Conservation (phyloP, 2,113 vertebrate species). For the Ellobius talpinus region DNA sequence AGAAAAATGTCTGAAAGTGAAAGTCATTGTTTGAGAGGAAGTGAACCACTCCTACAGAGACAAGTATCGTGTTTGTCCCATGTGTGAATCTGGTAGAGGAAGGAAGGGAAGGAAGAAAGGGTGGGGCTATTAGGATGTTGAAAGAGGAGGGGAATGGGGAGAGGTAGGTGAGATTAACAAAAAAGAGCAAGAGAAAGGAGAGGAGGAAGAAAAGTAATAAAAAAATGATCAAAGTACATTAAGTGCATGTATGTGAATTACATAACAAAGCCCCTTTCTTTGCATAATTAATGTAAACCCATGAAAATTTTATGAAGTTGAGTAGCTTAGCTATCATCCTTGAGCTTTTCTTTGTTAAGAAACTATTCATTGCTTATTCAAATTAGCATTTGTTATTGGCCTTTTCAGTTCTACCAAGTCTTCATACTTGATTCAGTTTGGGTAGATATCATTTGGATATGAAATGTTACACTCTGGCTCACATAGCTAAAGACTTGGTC, state of each 20-base stretch:
- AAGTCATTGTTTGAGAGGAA: not conserved
- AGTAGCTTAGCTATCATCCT: not conserved
- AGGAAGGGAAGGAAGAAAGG: not conserved
- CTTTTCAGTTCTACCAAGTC: not conserved
- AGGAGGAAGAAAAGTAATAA: not conserved
- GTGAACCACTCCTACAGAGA: not conserved
- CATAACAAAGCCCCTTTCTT: not conserved
- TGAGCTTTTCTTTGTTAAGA: not conserved
- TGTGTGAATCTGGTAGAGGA: not conserved
- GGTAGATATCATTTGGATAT: not conserved
- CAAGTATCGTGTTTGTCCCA: not conserved
- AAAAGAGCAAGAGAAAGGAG: not conserved
- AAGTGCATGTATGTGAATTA: not conserved
- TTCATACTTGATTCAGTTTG: not conserved
- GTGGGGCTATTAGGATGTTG: not conserved
- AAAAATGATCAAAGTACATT: not conserved
- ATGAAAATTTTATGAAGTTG: not conserved
- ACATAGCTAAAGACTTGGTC: not conserved
- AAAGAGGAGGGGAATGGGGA: not conserved
- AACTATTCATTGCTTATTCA: not conserved
- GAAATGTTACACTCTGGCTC: not conserved
- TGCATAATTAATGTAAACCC: not conserved
- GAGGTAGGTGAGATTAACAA: not conserved
- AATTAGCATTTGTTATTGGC: not conserved
- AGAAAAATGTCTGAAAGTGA: not conserved